Evolutionary conservation across 2,888 invertebrate genomes (phyloP), one percentile per base, ranked within the genome.

Genomic region (Uropetala carovei): DNA sequence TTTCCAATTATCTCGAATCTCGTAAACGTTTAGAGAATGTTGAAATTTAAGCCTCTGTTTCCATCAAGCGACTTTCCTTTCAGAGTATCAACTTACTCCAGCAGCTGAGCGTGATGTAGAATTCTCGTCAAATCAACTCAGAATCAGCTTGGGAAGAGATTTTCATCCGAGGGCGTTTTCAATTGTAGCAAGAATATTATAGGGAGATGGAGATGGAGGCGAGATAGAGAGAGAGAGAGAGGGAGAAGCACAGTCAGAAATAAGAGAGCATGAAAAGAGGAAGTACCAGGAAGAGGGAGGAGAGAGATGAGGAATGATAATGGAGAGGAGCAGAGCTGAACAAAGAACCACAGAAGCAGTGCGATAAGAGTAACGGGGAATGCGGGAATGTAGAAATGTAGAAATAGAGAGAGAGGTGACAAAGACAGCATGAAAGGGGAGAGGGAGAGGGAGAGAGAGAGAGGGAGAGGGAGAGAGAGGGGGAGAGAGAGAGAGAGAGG

Each of bases 81-180:
- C 43, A 43, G 43, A 43, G 43, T 43, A 43, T 43, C 43, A 43
- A 43, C 43, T 43, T 43, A 43, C 43, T 5, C 43, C 5, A 43
- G 43, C 43, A 43, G 43, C 43, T 43, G 43, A 43, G 43, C 43
- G 43, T 5, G 43, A 43, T 43, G 43, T 43, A 43, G 43, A 43
- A 43, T 30, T 82, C 82, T 56, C 56, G 57, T 83, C 83, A 83
- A 83, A 83, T 83, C 83, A 83, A 83, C 83, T 83, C 83, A 57
- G 2, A 18, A 13, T 2, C 83, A 0, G 56, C n/a, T 57, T 57
- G 18, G 83, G 43, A 57, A 83, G 56, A 57, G 83, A n/a, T 57
- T 56, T 83, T 57, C 56, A n/a, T 57, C 57, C 83, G 3, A 43
- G 83, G 16, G 83, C 30, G 83, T 43, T 43, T 83, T 83, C 56